Conservation (phyloP, 1,140 invertebrate genomes). For the Zaprionus ghesquierei region DNA sequence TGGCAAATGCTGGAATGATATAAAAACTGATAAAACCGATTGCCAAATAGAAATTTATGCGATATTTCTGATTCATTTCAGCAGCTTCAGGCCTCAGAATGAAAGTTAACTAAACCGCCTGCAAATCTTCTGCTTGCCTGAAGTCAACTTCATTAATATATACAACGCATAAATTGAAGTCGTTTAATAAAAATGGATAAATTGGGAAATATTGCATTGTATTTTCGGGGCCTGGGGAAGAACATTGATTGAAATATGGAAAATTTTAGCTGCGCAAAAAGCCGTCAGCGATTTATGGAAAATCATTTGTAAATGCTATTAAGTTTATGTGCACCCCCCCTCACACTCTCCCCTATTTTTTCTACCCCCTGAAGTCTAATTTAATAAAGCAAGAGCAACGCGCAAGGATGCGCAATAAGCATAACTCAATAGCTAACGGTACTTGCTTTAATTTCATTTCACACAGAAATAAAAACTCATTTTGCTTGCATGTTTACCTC, state of each 20-base stretch:
- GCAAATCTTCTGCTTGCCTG: neutral
- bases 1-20: no score
- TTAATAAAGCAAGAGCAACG: neutral
- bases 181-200: neutral
- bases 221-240: no score
- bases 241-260: neutral
- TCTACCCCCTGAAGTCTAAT: neutral
- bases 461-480: slow-evolving; percentile 9
- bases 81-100: neutral
- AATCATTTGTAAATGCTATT: slow-evolving; percentile 20
- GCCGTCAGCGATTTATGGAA: slow-evolving; percentile 2
- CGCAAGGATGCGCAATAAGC: neutral
- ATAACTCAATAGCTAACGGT: slow-evolving; percentile 1
- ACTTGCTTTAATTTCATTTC: slow-evolving; percentile 12
- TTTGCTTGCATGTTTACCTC: slow-evolving; percentile 11
- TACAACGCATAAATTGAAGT: neutral
- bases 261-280: neutral
- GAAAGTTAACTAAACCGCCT: neutral
- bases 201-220: neutral
- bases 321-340: neutral
- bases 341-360: neutral
- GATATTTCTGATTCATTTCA: neutral
- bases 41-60: neutral
- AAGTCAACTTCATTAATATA: neutral
- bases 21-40: neutral